These are phyloP conservation scores for Luperina testacea DNA, from an alignment of 2,888 invertebrate genomes.

Conservation along the genomic window DNA sequence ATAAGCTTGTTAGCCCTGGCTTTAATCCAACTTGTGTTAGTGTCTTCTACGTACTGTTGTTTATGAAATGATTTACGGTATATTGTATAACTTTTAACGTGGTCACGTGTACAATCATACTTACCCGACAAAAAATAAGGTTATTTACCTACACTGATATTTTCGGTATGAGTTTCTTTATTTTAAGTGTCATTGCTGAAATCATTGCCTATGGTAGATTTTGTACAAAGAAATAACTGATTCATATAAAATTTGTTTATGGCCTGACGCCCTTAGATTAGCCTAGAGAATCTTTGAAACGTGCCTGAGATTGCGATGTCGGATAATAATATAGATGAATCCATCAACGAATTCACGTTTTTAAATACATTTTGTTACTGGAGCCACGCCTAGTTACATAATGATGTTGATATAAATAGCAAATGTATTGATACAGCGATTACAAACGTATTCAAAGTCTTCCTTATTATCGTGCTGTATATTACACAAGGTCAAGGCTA, in stretches of 20 bases:
- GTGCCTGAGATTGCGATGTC: slow-evolving; percentile 9
- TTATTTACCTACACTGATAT: slow-evolving; percentile 35
- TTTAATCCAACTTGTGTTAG: slow-evolving; percentile 68
- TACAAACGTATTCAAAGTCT: slow-evolving; percentile 75
- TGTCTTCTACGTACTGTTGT: slow-evolving; percentile 41
- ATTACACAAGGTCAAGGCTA: slow-evolving; percentile 82
- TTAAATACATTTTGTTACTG: slow-evolving; percentile 36
- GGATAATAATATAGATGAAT: slow-evolving; percentile 6
- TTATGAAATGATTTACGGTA: slow-evolving; percentile 59
- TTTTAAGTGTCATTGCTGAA: slow-evolving; percentile 31
- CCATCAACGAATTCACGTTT: slow-evolving; percentile 16
- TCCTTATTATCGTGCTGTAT: slow-evolving; percentile 80
- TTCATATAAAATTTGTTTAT: neutral
- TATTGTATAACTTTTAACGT: slow-evolving; percentile 55
- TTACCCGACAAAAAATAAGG: slow-evolving; percentile 42
- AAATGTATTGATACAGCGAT: slow-evolving; percentile 67
- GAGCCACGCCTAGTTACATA: slow-evolving; percentile 58
- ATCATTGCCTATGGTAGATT: slow-evolving; percentile 7
- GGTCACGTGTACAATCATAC: slow-evolving; percentile 45
- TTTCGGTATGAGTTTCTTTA: slow-evolving; percentile 23
- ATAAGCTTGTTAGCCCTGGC: slow-evolving; percentile 66
- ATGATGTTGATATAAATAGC: slow-evolving; percentile 60
- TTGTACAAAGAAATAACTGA: neutral
- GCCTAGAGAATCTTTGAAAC: slow-evolving; percentile 15
- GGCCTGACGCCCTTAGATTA: slow-evolving; percentile 4